Conservation (phyloP, 1,140 invertebrate genomes). For the Musca domestica region DNA sequence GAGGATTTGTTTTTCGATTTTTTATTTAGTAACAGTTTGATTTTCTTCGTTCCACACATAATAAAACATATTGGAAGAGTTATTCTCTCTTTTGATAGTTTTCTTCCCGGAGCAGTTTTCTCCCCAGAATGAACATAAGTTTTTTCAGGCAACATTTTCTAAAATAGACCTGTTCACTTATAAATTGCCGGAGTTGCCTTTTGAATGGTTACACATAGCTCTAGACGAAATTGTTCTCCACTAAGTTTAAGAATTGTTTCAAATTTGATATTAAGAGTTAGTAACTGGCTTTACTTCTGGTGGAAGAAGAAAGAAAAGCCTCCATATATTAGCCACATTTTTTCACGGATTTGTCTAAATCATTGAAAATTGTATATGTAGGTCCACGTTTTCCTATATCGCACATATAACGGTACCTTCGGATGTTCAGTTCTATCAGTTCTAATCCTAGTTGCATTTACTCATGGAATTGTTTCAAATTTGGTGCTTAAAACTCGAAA, state of each 20-base stretch:
- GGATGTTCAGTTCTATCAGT: too few relatives aligned
- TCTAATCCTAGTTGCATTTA: too few relatives aligned
- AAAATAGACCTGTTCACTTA: conserved; percentile 54
- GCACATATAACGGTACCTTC: too few relatives aligned
- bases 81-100: conserved; percentile 38
- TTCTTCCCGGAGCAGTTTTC: conserved; percentile 33
- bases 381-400: too few relatives aligned
- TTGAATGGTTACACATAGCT: conserved; percentile 29
- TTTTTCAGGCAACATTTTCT: conserved; percentile 47
- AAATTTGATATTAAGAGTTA: too few relatives aligned
- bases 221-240: conserved; percentile 43
- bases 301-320: too few relatives aligned
- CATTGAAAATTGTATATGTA: too few relatives aligned
- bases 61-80: conserved; percentile 34
- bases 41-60: conserved; percentile 35
- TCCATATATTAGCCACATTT: too few relatives aligned
- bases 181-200: conserved; percentile 34
- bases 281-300: too few relatives aligned
- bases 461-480: too few relatives aligned
- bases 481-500: too few relatives aligned
- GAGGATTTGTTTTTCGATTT: conserved; percentile 41
- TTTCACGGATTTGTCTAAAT: too few relatives aligned
- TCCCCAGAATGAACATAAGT: conserved; percentile 41
- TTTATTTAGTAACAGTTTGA: conserved; percentile 39
- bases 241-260: conserved; percentile 40